A percentile compares a stretch with the other conserved stretches of the same genome.
phyloP scores from a whole-genome alignment of 2,888 invertebrate species.

The Aleiodes testaceus region DNA sequence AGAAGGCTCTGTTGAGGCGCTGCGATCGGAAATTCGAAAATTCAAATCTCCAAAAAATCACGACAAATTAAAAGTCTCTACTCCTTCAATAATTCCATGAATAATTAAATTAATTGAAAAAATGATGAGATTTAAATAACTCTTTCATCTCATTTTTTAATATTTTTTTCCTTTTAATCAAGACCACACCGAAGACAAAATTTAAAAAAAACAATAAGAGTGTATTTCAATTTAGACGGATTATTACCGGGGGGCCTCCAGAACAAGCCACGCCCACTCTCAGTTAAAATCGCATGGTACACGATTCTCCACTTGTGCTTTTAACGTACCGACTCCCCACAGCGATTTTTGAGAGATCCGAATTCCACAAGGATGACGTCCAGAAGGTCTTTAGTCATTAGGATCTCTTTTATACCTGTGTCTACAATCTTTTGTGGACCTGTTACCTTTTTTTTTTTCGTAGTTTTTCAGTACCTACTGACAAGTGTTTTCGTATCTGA shows the following conservation, averaged over 20 bases:
- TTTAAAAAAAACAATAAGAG: not conserved
- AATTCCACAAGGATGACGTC: constrained; percentile 36
- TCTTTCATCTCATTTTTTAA: too few species aligned
- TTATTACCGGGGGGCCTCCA: not conserved
- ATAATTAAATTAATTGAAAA: too few species aligned
- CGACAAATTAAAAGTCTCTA: not conserved
- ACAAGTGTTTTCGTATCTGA: constrained; percentile 70
- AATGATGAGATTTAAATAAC: too few species aligned
- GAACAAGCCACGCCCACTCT: constrained; percentile 44
- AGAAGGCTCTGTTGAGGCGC: too few species aligned
- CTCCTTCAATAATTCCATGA: not conserved
- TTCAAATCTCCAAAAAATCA: too few species aligned
- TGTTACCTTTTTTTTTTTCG: constrained; percentile 54
- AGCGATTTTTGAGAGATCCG: constrained; percentile 9
- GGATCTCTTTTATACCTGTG: constrained; percentile 65
- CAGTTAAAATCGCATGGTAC: constrained; percentile 43
- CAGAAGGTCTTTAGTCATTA: constrained; percentile 60
- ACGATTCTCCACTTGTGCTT: constrained; percentile 55
- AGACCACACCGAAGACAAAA: constrained; percentile 10
- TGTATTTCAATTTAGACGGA: constrained; percentile 29
- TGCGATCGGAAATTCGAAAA: too few species aligned
- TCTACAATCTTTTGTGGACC: constrained; percentile 61
- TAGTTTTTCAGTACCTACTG: constrained; percentile 58
- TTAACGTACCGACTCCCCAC: constrained; percentile 33
- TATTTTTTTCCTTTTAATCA: not conserved